Evolutionary conservation across 2,888 invertebrate species (phyloP), one percentile per base, ranked within the genome.

Genomic region (Gisinianus flammeolus): DNA sequence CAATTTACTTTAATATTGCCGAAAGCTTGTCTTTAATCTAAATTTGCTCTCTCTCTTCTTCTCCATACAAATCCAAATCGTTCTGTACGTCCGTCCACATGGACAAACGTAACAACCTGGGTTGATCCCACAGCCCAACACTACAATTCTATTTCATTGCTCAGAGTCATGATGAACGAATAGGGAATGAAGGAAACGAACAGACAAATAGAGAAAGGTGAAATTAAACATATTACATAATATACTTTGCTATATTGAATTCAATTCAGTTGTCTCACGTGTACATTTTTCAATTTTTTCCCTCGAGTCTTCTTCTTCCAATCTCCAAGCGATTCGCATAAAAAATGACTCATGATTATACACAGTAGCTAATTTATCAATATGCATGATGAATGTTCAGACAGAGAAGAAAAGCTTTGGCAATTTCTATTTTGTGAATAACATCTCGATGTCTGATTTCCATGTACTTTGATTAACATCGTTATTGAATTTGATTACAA

Each of bases 1-100:
- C 56, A 73, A 26, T 73, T 73, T 73, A 62, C 62, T 35, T 73
- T 56, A 71, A 31, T 58, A 73, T 26, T n/a, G 22, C 8, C 56
- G 8, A 58, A 58, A n/a, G 24, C 44, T 70, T 24, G 44, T 54
- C 10, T 70, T 70, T 70, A 52, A 52, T 54, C 24, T n/a, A 28
- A 70, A 70, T 70, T 70, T 54, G 16, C 12, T 26, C 28, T 10
- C 62, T 54, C 16, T 28, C 52, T 70, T 33, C 19, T 28, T 19
- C 54, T 12, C 16, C 19, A 28, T 19, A 8, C 33, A 68, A 68
- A 22, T 68, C n/a, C 1, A 22, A 68, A 68, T 22, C 35, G n/a
- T 22, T 70, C 44, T 52, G 44, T 44, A 44, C 8, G 44, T 6
- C 12, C 44, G 19, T 44, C 12, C 35, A 44, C 44, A 44, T 44